phyloP scores from a whole-genome alignment of 1,140 invertebrate species.

The Drosophila micromelanica region DNA sequence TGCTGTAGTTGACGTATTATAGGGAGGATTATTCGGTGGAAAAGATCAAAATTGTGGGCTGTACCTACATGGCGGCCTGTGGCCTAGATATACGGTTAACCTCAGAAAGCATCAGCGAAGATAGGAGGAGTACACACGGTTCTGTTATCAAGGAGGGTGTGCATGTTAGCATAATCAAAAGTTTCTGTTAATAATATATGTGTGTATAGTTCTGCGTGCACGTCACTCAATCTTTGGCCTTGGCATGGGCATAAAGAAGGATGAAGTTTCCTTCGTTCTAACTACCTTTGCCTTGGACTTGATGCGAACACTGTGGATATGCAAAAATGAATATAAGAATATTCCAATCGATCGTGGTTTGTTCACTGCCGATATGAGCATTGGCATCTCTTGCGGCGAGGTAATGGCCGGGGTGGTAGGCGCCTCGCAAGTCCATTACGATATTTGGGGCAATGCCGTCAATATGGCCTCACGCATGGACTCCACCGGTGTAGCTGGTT shows the following conservation, averaged over 20 bases:
- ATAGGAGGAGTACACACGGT: no score
- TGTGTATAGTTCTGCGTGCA: slow-evolving; percentile 6
- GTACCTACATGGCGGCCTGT: slow-evolving; percentile 97
- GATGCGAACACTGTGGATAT: slow-evolving; percentile 44
- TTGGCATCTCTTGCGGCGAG: slow-evolving; percentile 92
- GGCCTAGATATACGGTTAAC: slow-evolving; percentile 87
- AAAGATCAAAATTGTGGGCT: slow-evolving; percentile 96
- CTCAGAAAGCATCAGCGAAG: slow-evolving; percentile 1
- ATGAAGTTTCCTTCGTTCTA: slow-evolving; percentile 58
- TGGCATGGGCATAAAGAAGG: no score
- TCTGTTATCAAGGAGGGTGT: slow-evolving; percentile 25
- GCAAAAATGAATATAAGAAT: slow-evolving; percentile 32
- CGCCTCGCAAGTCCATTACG: slow-evolving; percentile 91
- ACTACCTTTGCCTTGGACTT: slow-evolving; percentile 60
- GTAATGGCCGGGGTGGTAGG: slow-evolving; percentile 96
- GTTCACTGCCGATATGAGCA: slow-evolving; percentile 23
- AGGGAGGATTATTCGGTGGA: slow-evolving; percentile 85
- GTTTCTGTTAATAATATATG: not conserved
- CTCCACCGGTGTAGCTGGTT: slow-evolving; percentile 90
- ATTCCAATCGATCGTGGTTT: slow-evolving; percentile 1
- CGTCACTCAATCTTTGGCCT: no score
- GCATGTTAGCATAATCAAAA: not conserved
- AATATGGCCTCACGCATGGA: slow-evolving; percentile 98
- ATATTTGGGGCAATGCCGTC: slow-evolving; percentile 97
- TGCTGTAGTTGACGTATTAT: slow-evolving; percentile 28